phyloP scores from a whole-genome alignment of 1,140 invertebrate species.

The Aricia agestis region DNA sequence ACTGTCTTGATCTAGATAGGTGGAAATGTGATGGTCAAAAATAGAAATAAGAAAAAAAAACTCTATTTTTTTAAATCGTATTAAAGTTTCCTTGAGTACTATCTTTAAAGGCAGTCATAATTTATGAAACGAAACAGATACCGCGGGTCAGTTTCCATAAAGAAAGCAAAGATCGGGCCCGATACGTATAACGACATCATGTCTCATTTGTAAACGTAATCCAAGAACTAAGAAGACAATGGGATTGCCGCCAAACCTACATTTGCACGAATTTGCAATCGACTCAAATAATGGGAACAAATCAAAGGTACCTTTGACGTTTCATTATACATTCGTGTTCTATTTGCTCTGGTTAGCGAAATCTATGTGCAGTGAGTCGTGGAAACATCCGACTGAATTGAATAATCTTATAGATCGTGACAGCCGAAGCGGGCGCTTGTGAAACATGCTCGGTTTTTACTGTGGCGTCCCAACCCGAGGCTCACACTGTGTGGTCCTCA shows the following conservation, averaged over 20 bases:
- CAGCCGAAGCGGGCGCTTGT: slow-evolving; percentile 25
- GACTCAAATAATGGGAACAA: slow-evolving; percentile 13
- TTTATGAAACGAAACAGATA: neutral
- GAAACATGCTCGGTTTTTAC: slow-evolving; percentile 33
- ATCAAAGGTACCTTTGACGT: slow-evolving; percentile 17
- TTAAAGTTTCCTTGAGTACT: too few relatives aligned
- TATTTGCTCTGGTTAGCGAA: slow-evolving; percentile 26
- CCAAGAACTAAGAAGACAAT: slow-evolving; percentile 3
- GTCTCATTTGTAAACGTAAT: slow-evolving; percentile 3
- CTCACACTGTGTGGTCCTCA: slow-evolving; percentile 32
- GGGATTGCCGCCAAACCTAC: neutral
- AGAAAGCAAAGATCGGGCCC: neutral
- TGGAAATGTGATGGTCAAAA: too few relatives aligned
- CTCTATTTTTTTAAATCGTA: too few relatives aligned
- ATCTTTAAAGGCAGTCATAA: neutral
- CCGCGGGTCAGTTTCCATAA: neutral
- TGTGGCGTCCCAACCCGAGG: slow-evolving; percentile 9
- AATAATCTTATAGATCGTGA: slow-evolving; percentile 41
- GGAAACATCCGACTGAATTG: slow-evolving; percentile 36
- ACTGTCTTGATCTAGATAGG: neutral
- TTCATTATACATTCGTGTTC: slow-evolving; percentile 26
- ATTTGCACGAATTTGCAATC: slow-evolving; percentile 13
- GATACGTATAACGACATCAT: slow-evolving; percentile 5
- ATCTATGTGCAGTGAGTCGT: slow-evolving; percentile 29
- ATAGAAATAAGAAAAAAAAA: neutral